Base-by-base conservation (phyloP, 2,113 vertebrate genomes). In the Calyptommatus sinebrachiatus region DNA sequence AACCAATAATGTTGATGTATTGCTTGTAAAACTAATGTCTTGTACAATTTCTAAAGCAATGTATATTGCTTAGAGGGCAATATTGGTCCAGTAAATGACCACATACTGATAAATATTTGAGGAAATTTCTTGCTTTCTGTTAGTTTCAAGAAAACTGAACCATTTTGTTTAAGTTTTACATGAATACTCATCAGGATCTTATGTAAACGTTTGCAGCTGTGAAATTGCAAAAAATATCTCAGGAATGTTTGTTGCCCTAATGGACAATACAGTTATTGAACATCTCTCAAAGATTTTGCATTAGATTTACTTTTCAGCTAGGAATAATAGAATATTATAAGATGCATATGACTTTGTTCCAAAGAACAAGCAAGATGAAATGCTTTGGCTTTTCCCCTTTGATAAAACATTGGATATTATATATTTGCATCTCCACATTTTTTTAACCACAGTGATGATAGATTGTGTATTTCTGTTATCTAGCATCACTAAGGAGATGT, bases 181-280 rank as follows among this genome's bases (percentile, higher is more conserved):
- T 78, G 67, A 70, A 78, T 78, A 71, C 53, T 71, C 31, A 71
- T 78, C 67, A 78, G 67, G 53, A 24, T 31, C 31, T 78, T 69
- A 53, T 78, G 77, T 50, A 62, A 78, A 78, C 62, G 77, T 78
- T 71, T 71, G 77, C 77, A 78, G 77, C 77, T 71, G 77, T 61
- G 16, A 35, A 70, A 78, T 78, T 78, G 67, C 71, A 71, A 78
- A 78, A 41, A 71, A 71, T 78, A 71, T 78, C 77, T 71, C 53
- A 78, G 68, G 77, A 71, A 71, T 78, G 53, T 53, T 57, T 78
- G 50, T 78, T 78, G 77, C 24, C 67, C 50, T 78, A 61, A 78
- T 78, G 31, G 53, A 78, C 77, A 78, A 71, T 61, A 62, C 28
- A 45, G 67, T 61, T 62, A 78, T 78, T 29, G 50, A 70, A 26